Evolutionary conservation across 2,113 vertebrate species (phyloP).

Genomic region (Microcebus jonahi): DNA sequence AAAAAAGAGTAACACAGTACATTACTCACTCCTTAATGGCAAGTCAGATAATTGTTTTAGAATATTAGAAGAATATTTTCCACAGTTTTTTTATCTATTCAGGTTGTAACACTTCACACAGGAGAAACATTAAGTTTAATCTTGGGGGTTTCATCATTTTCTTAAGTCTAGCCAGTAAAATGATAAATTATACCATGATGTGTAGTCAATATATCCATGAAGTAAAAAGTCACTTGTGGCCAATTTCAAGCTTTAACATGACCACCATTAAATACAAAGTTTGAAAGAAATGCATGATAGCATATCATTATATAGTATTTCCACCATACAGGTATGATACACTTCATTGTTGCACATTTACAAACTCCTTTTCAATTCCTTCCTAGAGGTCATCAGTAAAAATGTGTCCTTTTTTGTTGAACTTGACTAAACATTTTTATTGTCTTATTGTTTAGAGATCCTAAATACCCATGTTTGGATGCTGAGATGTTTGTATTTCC

Average conservation of each 20-base stretch:
- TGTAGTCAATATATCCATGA: not conserved
- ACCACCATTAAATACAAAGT: not conserved
- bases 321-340: not conserved
- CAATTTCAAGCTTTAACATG: not conserved
- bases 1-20: not conserved
- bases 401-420: not conserved
- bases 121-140: not conserved
- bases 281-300: not conserved
- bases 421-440: not conserved
- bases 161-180: slow-evolving; percentile 7
- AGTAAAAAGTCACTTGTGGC: not conserved
- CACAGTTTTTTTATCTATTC: not conserved
- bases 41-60: not conserved
- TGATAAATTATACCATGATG: not conserved
- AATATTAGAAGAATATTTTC: not conserved
- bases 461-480: not conserved
- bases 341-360: not conserved
- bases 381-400: not conserved
- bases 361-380: not conserved
- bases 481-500: not conserved
- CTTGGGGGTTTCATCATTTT: not conserved
- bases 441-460: not conserved
- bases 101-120: not conserved
- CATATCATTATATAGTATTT: accelerated
- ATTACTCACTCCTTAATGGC: not conserved